Evolutionary conservation across 1,140 invertebrate genomes (phyloP).

Genomic region (Sitodiplosis mosellana): DNA sequence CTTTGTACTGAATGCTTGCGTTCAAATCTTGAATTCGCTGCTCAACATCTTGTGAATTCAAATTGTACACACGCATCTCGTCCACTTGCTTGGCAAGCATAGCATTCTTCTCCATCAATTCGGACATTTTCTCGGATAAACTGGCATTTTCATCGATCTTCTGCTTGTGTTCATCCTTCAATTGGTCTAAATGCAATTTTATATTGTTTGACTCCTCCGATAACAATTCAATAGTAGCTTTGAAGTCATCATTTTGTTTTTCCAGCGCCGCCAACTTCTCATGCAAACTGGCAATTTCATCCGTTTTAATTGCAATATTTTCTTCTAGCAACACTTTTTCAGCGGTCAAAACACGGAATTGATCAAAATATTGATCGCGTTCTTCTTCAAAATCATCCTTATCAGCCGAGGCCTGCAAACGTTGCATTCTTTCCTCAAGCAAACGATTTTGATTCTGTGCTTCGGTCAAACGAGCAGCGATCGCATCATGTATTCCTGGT

Average conservation of each 20-base stretch:
- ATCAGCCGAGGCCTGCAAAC: background rate
- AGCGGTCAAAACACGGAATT: background rate
- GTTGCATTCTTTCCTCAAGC: conserved; percentile 16
- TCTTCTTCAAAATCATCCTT: background rate
- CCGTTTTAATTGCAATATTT: conserved; percentile 1
- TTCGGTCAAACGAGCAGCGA: conserved; percentile 43
- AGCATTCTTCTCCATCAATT: conserved; percentile 10
- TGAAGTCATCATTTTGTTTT: conserved; percentile 2
- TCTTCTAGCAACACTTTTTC: conserved; percentile 5
- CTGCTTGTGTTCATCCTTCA: conserved; percentile 1
- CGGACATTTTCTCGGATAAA: conserved; percentile 4
- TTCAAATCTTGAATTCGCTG: conserved; percentile 10
- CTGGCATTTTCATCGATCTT: conserved; percentile 9
- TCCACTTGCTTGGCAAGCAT: background rate
- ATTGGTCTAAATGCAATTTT: conserved; percentile 4
- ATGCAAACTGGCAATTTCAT: background rate
- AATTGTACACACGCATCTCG: conserved; percentile 1
- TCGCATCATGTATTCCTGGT: conserved; percentile 28
- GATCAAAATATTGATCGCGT: too few relatives aligned
- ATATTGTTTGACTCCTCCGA: conserved; percentile 3
- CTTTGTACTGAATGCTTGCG: conserved; percentile 16
- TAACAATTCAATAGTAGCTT: conserved; percentile 5
- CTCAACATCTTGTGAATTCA: background rate
- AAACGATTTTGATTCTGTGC: conserved; percentile 21
- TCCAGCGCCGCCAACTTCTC: background rate